These are phyloP conservation scores for Drosophila takahashii DNA, from an alignment of 1,140 invertebrate genomes.

Conservation along the genomic window DNA sequence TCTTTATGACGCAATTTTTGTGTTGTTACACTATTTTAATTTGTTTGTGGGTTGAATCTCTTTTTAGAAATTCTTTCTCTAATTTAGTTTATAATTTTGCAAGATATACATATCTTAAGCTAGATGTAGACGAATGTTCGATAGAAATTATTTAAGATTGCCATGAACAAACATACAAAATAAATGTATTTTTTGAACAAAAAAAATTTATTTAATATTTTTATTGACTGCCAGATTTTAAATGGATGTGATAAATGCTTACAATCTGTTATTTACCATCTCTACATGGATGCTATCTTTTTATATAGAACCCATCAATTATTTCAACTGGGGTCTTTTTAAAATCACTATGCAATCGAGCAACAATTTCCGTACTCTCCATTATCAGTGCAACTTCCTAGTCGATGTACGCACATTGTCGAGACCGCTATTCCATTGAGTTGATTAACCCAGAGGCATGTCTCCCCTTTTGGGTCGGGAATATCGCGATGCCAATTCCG, in stretches of 20 bases:
- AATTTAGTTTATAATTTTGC: no score
- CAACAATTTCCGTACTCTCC: slow-evolving; percentile 5
- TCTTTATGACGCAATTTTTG: neutral
- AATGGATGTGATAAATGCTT: neutral
- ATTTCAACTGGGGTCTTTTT: slow-evolving; percentile 1
- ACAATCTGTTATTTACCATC: neutral
- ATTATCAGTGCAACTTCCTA: slow-evolving; percentile 30
- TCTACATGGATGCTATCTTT: neutral
- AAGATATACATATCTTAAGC: no score
- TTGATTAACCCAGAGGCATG: slow-evolving; percentile 34
- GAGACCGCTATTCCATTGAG: slow-evolving; percentile 32
- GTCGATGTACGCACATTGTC: slow-evolving; percentile 39
- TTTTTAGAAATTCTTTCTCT: no score
- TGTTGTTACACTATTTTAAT: neutral
- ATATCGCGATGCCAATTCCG: neutral
- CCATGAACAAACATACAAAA: no score
- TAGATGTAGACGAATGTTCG: no score
- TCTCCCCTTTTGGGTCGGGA: slow-evolving; percentile 5
- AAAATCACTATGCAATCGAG: neutral
- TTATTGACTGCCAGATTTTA: no score
- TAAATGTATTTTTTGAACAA: no score
- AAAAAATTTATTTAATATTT: no score
- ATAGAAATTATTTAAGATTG: no score
- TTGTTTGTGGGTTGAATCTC: no score
- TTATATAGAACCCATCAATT: neutral